Evolutionary conservation across 2,888 invertebrate genomes (phyloP).

Genomic region (Parnassius mnemosyne): DNA sequence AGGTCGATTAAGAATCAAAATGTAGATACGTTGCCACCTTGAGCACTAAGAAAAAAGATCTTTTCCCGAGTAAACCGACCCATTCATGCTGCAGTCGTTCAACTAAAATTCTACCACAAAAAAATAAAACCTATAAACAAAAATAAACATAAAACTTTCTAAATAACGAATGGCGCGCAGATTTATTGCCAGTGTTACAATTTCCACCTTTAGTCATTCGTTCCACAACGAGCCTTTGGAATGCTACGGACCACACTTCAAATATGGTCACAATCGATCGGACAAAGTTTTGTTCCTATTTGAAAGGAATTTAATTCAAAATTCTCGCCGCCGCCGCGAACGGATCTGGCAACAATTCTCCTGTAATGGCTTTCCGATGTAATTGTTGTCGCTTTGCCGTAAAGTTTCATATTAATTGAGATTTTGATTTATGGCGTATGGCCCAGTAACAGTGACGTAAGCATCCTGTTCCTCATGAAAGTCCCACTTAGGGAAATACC

Average conservation of each 20-base stretch:
- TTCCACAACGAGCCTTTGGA: conserved; percentile 5
- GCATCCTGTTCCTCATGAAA: too few species aligned
- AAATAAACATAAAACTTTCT: background rate
- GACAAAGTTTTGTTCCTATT: conserved; percentile 7
- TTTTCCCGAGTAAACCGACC: too few species aligned
- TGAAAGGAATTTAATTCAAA: conserved; percentile 23
- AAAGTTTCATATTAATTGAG: background rate
- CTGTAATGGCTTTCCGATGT: conserved; percentile 21
- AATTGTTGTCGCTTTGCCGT: conserved; percentile 8
- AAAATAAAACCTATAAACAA: too few species aligned
- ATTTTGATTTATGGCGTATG: background rate
- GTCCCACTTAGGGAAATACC: too few species aligned
- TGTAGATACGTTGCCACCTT: too few species aligned
- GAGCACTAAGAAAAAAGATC: too few species aligned
- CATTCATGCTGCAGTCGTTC: too few species aligned
- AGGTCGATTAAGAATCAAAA: too few species aligned
- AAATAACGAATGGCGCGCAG: background rate
- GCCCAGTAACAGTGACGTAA: too few species aligned
- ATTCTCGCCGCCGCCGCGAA: conserved; percentile 12
- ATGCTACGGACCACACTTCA: conserved; percentile 3
- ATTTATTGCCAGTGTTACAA: background rate
- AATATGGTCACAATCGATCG: conserved; percentile 14
- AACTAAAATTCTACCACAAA: too few species aligned
- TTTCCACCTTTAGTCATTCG: background rate
- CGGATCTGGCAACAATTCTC: conserved; percentile 13